Base-by-base conservation (phyloP, 2,888 invertebrate genomes). In the Omphaloscelis lunosa region DNA sequence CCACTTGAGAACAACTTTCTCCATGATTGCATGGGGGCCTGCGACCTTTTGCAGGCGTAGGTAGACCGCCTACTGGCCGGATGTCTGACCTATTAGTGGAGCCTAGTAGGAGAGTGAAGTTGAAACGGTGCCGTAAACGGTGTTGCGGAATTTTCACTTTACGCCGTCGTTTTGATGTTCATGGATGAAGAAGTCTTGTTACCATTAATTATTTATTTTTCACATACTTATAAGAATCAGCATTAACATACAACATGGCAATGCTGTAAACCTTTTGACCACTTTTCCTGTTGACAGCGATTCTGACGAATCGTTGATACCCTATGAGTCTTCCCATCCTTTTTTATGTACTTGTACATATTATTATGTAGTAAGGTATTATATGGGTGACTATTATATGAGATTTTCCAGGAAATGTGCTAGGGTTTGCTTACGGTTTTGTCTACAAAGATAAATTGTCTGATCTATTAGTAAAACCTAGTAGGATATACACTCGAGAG, bases 1-100 rank as follows among this genome's bases (percentile, higher is more conserved):
- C 84, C 79, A 82, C 86, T 29, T 51, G 48, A 53, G 74, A 75
- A 72, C 83, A 80, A 85, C 86, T 87, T 87, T 87, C 86, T 85
- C 86, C 73, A 39, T 71, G 75, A 67, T 83, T 83, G 74, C 73
- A 82, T 66, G 65, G 77, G 83, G 83, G 83, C 83, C 85, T 81
- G 77, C 73, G 67, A 83, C 78, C 79, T 79, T 77, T 67, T 34
- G 45, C 66, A 7, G 63, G 78, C 75, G 86, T 86, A 72, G 86
- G 86, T 27, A 34, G 78, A 0, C 34, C 87, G 80, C 86, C 87
- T 73, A 86, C 86, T 72, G 63, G 48, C 63, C 74, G 75, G 75
- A 75, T 80, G 67, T 83, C 58, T 83, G 67, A 34, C 70, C 80
- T 75, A 80, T 81, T 61, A 61, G 59, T 7, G 8, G n/a, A 51